Base-by-base conservation (phyloP, 2,113 vertebrate species). In the Scomber japonicus region DNA sequence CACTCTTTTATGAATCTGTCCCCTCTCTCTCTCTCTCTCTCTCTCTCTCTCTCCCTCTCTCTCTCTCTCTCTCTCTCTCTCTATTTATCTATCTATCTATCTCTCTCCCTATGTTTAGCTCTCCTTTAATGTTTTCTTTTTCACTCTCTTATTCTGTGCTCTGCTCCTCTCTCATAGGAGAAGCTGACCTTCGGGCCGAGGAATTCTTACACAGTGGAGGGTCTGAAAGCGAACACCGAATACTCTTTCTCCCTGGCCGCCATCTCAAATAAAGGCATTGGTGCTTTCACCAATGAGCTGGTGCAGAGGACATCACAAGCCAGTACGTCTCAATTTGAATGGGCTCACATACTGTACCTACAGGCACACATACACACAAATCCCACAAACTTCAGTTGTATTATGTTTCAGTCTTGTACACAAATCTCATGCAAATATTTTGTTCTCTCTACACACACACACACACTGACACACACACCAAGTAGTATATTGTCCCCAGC, bases 211-310 rank as follows among this genome's bases (percentile, higher is more conserved):
- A 95, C 95, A 1, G 95, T 98, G 78, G 97, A 97, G 71, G 96
- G 96, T 81, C 96, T 99, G 83, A 97, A 97, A 73, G 97, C 98
- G 46, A 97, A 99, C 94, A 99, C 97, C 0, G 97, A 98, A 80
- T 99, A 99, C 91, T 95, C 95, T 91, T 99, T 99, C 95, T 96
- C 97, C 54, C 95, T 99, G 93, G 97, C 98, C 0, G 98, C 97
- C 69, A 96, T 97, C 91, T 99, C 98, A 1, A 95, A 90, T 48
- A 96, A 97, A 92, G 98, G 98, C 93, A 96, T 99, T 81, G 98
- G 98, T 16, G 97, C 97, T 62, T 98, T 97, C 95, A 99, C 97
- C 90, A 96, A 96, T 53, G 96, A 96, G 86, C 95, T 99, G 93
- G 94, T 96, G 77, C 97, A 98, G 92, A 96, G 95, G 92, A 99